Evolutionary conservation across 2,888 invertebrate species (phyloP).

Genomic region (Andrena haemorrhoa): DNA sequence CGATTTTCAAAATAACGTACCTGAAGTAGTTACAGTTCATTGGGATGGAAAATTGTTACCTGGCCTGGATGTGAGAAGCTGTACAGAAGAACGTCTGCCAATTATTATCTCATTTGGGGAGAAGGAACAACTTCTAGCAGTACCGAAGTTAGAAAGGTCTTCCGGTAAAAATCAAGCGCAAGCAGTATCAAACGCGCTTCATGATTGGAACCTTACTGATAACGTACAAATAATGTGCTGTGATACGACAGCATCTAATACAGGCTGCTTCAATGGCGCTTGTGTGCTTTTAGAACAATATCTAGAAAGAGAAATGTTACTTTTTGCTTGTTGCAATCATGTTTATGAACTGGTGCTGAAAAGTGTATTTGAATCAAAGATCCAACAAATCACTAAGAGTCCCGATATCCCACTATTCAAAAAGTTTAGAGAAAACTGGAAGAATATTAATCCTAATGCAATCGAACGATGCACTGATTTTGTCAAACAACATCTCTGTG

Average conservation of each 20-base stretch:
- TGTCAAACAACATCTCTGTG: conserved; percentile 7
- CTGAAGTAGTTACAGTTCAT: conserved; percentile 27
- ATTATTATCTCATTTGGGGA: conserved; percentile 26
- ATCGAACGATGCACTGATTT: conserved; percentile 7
- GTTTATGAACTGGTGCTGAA: conserved; percentile 7
- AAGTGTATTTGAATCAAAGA: conserved; percentile 5
- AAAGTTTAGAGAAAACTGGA: conserved; percentile 7
- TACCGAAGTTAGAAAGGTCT: conserved; percentile 35
- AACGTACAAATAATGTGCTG: conserved; percentile 25
- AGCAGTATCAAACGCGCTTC: conserved; percentile 10
- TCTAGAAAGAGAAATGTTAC: conserved; percentile 4
- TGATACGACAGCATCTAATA: conserved; percentile 45
- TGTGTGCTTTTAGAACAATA: conserved; percentile 6
- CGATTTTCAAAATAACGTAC: conserved; percentile 7
- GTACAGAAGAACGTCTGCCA: conserved; percentile 29
- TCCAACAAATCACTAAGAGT: conserved; percentile 6
- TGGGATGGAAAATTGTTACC: conserved; percentile 41
- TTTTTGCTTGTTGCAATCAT: conserved; percentile 5
- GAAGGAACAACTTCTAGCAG: conserved; percentile 41
- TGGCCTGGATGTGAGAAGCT: conserved; percentile 11
- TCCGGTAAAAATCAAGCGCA: conserved; percentile 38
- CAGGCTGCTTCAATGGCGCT: conserved; percentile 14
- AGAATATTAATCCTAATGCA: conserved; percentile 8
- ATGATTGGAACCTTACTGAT: conserved; percentile 30
- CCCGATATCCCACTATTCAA: conserved; percentile 6